Percentiles rank a stretch among this genome's conserved stretches.
Evolutionary conservation across 2,113 vertebrate species (phyloP).

Genomic region (Xyliphius kryptos): DNA sequence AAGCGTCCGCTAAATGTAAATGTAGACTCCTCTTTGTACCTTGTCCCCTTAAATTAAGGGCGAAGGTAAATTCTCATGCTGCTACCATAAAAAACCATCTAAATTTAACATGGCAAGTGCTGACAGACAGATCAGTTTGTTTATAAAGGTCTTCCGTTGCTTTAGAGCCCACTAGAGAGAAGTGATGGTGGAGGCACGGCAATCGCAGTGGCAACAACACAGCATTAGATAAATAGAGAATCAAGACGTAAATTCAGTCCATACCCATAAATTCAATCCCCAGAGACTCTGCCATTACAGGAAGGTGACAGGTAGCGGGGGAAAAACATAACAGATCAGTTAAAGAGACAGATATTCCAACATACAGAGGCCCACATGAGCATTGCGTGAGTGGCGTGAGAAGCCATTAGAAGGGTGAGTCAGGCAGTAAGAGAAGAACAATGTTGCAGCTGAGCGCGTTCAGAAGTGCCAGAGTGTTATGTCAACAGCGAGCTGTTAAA

Average conservation of each 20-base stretch:
- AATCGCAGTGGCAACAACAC: conserved; percentile 52
- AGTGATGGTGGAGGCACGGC: conserved; percentile 47
- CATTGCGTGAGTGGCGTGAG: conserved; percentile 34
- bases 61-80: conserved; percentile 56
- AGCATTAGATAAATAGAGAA: conserved; percentile 62
- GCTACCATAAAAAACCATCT: conserved; percentile 49
- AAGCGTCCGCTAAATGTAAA: too few relatives aligned
- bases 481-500: conserved; percentile 34
- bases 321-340: conserved; percentile 52
- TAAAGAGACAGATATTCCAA: conserved; percentile 61
- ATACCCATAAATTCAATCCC: conserved; percentile 99
- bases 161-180: conserved; percentile 54
- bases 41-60: conserved; percentile 29
- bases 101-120: conserved; percentile 40
- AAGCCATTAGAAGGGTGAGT: conserved; percentile 26
- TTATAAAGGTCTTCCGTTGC: conserved; percentile 52
- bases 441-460: conserved; percentile 38
- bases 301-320: conserved; percentile 68
- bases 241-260: conserved; percentile 78
- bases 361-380: conserved; percentile 45
- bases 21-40: too few relatives aligned
- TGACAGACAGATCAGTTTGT: conserved; percentile 49
- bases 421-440: conserved; percentile 32
- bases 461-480: conserved; percentile 34
- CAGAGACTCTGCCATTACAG: conserved; percentile 96